Evolutionary conservation across 2,888 invertebrate species (phyloP).

Genomic region (Luffia ferchaultella): DNA sequence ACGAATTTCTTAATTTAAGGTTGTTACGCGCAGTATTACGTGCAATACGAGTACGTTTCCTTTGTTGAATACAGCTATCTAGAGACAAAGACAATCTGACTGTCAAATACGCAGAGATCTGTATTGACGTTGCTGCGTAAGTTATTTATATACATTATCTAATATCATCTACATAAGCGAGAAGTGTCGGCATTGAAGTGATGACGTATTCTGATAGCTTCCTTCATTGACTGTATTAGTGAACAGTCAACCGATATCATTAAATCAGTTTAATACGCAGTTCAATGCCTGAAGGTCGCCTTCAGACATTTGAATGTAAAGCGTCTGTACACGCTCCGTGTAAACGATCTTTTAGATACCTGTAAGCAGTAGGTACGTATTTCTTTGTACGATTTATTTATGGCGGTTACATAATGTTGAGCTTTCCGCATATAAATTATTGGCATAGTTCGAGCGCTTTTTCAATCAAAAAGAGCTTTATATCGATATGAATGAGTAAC

Average conservation of each 20-base stretch:
- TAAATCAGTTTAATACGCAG: conserved; percentile 5
- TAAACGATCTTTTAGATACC: not conserved
- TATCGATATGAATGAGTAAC: too few relatives aligned
- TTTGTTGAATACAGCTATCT: too few relatives aligned
- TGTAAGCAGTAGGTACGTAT: not conserved
- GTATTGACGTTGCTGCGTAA: not conserved
- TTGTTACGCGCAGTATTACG: too few relatives aligned
- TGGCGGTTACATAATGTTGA: too few relatives aligned
- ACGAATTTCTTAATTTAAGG: too few relatives aligned
- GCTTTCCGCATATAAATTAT: not conserved
- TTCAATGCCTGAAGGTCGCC: conserved; percentile 6
- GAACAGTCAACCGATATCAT: conserved; percentile 5
- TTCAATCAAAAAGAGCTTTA: too few relatives aligned
- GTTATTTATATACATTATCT: conserved; percentile 7
- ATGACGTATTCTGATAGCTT: conserved; percentile 5
- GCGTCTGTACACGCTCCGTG: not conserved
- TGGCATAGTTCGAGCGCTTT: too few relatives aligned
- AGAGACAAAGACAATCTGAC: not conserved
- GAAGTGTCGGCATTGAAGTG: conserved; percentile 1
- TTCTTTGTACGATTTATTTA: not conserved
- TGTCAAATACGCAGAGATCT: not conserved
- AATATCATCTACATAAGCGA: conserved; percentile 3
- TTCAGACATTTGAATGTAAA: not conserved
- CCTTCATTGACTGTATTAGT: conserved; percentile 1
- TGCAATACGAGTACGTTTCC: too few relatives aligned